These are phyloP conservation scores for Lithobius niger DNA, from an alignment of 1,140 invertebrate genomes.

Conservation along the genomic window DNA sequence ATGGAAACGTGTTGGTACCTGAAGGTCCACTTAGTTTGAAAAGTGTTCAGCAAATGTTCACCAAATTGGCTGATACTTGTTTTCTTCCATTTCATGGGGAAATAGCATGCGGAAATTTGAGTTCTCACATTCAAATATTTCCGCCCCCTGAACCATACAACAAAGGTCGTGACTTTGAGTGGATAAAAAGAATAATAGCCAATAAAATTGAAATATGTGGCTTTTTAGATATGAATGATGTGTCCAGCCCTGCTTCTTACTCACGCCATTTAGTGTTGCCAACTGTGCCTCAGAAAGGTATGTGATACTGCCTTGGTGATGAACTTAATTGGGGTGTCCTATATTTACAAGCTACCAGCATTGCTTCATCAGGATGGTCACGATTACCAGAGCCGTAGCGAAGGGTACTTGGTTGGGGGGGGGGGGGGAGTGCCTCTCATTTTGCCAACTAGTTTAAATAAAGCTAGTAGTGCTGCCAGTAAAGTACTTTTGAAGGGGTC, in stretches of 20 bases:
- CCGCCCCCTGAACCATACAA: slow-evolving; percentile 55
- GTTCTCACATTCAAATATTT: slow-evolving; percentile 55
- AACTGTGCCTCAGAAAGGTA: slow-evolving; percentile 38
- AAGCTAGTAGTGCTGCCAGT: too few relatives aligned
- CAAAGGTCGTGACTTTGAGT: slow-evolving; percentile 50
- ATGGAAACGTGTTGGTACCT: slow-evolving; percentile 47
- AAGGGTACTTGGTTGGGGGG: too few relatives aligned
- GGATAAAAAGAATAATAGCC: slow-evolving; percentile 42
- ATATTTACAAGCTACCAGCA: not conserved
- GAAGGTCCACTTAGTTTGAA: slow-evolving; percentile 41
- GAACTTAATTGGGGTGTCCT: not conserved
- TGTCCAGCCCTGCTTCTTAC: slow-evolving; percentile 84
- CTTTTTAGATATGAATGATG: slow-evolving; percentile 64
- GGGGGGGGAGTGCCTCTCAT: too few relatives aligned
- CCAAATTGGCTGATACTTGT: slow-evolving; percentile 57
- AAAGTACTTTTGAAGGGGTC: too few relatives aligned
- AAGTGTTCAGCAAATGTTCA: slow-evolving; percentile 50
- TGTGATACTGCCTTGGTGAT: not conserved
- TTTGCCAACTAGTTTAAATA: too few relatives aligned
- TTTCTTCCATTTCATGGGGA: slow-evolving; percentile 60
- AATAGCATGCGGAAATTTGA: slow-evolving; percentile 61
- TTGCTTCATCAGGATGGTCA: too few relatives aligned
- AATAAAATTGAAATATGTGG: slow-evolving; percentile 61
- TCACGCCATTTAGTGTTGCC: slow-evolving; percentile 82
- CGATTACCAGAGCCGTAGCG: too few relatives aligned